A percentile compares a stretch with the other conserved stretches of the same genome.
Evolutionary conservation across 2,888 invertebrate species (phyloP).

Genomic region (Girardia tigrina): DNA sequence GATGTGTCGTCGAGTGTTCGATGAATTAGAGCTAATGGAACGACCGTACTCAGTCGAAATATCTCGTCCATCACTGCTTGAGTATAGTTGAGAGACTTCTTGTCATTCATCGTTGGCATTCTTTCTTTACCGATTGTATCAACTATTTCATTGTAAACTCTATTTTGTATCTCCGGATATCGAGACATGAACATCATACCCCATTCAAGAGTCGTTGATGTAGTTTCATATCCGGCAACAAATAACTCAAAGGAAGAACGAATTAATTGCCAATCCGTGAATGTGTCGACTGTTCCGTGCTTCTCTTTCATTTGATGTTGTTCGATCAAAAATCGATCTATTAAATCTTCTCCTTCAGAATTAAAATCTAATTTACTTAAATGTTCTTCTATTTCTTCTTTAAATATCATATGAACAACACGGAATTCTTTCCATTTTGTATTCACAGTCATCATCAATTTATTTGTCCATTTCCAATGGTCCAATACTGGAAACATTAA

Average conservation of each 20-base stretch:
- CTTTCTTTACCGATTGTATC: conserved; percentile 29
- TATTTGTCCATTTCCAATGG: neutral
- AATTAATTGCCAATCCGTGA: conserved; percentile 29
- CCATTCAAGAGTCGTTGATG: conserved; percentile 33
- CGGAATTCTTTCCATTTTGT: neutral
- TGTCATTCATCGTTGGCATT: conserved; percentile 29
- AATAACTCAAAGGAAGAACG: conserved; percentile 30
- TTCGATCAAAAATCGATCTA: conserved; percentile 15
- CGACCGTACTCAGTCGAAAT: conserved; percentile 35
- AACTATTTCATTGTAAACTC: conserved; percentile 35
- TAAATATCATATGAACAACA: neutral
- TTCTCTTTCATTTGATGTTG: neutral
- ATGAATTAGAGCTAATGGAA: conserved; percentile 35
- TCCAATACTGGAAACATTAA: neutral
- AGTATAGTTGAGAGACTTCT: conserved; percentile 29
- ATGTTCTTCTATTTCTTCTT: conserved; percentile 27
- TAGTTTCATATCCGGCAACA: conserved; percentile 34
- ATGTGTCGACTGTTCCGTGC: neutral
- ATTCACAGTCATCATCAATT: neutral
- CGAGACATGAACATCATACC: conserved; percentile 24
- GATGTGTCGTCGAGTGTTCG: conserved; percentile 39
- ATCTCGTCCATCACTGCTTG: conserved; percentile 36
- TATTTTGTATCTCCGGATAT: conserved; percentile 30
- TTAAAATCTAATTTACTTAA: neutral
- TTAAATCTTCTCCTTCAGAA: conserved; percentile 21